Evolutionary conservation across 2,113 vertebrate species (phyloP).

Genomic region (Urocolius indicus): DNA sequence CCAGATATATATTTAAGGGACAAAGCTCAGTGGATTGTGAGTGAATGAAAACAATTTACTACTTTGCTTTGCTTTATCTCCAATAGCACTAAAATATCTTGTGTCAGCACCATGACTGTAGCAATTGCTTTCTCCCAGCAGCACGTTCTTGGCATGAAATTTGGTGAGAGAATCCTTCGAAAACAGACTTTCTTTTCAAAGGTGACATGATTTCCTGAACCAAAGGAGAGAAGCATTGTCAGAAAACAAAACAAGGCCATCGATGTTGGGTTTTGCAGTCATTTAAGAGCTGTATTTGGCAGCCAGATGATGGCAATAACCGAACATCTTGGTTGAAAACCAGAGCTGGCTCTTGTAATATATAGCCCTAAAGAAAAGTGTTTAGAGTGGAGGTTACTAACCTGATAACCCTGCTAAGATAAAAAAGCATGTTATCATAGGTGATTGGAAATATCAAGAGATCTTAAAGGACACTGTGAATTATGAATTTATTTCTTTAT

Average conservation of each 20-base stretch:
- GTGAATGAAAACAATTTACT: neutral
- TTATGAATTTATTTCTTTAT: neutral
- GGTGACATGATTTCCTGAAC: neutral
- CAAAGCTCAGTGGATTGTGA: neutral
- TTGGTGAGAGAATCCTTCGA: neutral
- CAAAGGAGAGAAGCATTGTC: neutral
- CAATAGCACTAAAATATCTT: neutral
- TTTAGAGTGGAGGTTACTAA: neutral
- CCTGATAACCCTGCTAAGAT: neutral
- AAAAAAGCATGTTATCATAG: neutral
- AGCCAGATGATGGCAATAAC: neutral
- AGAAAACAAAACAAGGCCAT: neutral
- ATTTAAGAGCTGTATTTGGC: neutral
- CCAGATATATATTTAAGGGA: neutral
- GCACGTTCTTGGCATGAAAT: neutral
- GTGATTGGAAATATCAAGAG: neutral
- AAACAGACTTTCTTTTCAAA: neutral
- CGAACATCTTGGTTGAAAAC: neutral
- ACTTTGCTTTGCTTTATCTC: neutral
- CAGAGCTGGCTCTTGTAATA: neutral
- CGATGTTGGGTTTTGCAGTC: neutral
- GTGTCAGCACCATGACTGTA: neutral
- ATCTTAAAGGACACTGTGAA: neutral
- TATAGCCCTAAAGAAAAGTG: neutral
- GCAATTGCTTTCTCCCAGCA: neutral